Conservation (phyloP, 2,888 invertebrate genomes). For the Pimpla rufipes region DNA sequence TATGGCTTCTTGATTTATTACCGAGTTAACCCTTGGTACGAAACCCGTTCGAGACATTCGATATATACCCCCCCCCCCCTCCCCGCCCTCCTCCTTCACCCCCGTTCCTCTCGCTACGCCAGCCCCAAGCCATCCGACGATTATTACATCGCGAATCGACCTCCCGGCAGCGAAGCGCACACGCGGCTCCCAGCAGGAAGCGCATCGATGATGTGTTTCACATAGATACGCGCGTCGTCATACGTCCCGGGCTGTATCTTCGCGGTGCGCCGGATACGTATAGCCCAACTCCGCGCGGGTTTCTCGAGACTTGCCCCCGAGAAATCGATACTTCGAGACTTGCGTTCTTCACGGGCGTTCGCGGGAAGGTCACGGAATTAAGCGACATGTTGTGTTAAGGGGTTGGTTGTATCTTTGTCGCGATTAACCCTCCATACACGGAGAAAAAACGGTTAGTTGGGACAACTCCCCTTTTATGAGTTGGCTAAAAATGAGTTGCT, state of each 20-base stretch:
- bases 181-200: conserved; percentile 34
- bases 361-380: background rate
- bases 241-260: conserved; percentile 13
- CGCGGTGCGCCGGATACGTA: background rate
- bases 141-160: conserved; percentile 75
- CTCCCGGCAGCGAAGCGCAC: conserved; percentile 59
- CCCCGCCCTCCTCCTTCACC: conserved; percentile 2
- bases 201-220: conserved; percentile 29
- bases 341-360: background rate
- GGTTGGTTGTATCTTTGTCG: no score
- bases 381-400: no score
- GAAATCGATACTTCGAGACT: conserved; percentile 48
- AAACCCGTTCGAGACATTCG: conserved; percentile 76
- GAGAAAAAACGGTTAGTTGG: no score
- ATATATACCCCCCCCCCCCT: conserved; percentile 58
- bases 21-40: conserved; percentile 80
- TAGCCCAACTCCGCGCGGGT: conserved; percentile 20
- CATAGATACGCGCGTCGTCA: conserved; percentile 5
- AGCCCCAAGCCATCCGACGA: conserved; percentile 36
- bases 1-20: conserved; percentile 84
- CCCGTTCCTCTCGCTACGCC: conserved; percentile 16
- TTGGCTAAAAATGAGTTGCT: no score
- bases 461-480: no score
- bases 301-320: conserved; percentile 24
- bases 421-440: no score